Base-by-base conservation (phyloP, 2,888 invertebrate genomes). In the Arrhopalites spinosus region DNA sequence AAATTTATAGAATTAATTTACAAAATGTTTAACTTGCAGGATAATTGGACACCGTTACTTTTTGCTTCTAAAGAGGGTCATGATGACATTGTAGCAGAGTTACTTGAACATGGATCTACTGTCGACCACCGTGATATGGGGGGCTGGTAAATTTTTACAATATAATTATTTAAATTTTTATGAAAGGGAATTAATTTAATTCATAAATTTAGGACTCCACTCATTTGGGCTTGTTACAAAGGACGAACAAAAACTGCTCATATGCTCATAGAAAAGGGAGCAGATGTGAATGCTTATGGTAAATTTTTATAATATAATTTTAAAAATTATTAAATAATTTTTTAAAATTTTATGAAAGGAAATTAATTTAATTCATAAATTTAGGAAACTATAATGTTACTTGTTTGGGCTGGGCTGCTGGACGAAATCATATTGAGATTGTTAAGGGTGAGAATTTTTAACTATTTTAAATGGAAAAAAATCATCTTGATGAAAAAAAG, bases 221-320 rank as follows among this genome's bases (percentile, higher is more conserved):
- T 99, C 74, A 95, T 98, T 93, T 99, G 98, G 98, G 95, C 96
- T 0, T 90, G 95, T 11, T 99, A 99, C 87, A 96, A 97, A 86
- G 97, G 95, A 8, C 85, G 86, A 53, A 83, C 84, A 15, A 86
- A 92, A 50, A 89, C 93, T 78, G 96, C 93, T 50, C 88, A 89
- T 50, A 85, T 92, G 74, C 87, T 98, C 61, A 86, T 98, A 80
- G 92, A 94, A 79, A 90, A 91, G 82, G 94, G 93, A 45, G 96
- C 98, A 0, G 96, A 97, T 85, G 93, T 95, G 7, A 96, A 98
- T 86, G 92, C 96, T 0, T 94, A 96, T 84, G 98, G 97, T n/a
- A n/a, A n/a, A n/a, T n/a, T n/a, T n/a, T n/a, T n/a, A n/a, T n/a
- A n/a, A n/a, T n/a, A n/a, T n/a, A n/a, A n/a, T n/a, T n/a, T n/a